Conservation (phyloP, 2,888 invertebrate species). For the Temnothorax unifasciatus region DNA sequence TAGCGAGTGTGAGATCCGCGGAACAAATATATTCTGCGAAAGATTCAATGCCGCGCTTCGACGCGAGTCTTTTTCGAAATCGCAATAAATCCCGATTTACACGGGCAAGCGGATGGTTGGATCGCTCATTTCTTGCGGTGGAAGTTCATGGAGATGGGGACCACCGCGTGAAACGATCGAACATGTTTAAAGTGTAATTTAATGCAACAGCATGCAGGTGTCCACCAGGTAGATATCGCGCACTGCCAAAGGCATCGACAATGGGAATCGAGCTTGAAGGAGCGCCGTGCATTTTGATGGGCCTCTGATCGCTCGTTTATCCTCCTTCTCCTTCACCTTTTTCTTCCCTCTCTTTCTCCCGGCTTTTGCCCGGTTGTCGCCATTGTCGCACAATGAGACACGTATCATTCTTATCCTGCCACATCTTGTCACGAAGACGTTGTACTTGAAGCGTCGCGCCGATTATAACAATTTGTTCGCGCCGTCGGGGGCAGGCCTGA, state of each 20-base stretch:
- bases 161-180: constrained; percentile 71
- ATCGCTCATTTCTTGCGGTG: constrained; percentile 60
- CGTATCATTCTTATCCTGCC: constrained; percentile 83
- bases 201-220: constrained; percentile 77
- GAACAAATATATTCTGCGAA: not conserved
- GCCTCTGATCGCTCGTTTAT: constrained; percentile 63
- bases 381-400: constrained; percentile 80
- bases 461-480: constrained; percentile 81
- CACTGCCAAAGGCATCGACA: constrained; percentile 54
- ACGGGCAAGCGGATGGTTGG: constrained; percentile 31
- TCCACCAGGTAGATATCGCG: constrained; percentile 47
- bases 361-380: constrained; percentile 57
- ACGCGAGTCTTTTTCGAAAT: constrained; percentile 22
- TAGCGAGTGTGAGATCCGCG: not conserved
- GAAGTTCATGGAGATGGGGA: constrained; percentile 72
- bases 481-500: constrained; percentile 72
- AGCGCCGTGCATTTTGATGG: constrained; percentile 77
- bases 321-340: constrained; percentile 30
- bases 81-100: constrained; percentile 64
- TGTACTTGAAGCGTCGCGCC: constrained; percentile 77
- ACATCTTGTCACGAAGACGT: constrained; percentile 87
- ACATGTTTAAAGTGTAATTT: constrained; percentile 76
- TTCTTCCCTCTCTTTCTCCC: constrained; percentile 45
- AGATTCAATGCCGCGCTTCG: constrained; percentile 27
- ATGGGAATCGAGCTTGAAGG: constrained; percentile 68